A percentile compares a stretch with the other conserved stretches of the same genome.
Conservation (phyloP, 2,113 vertebrate species). For the Camelus bactrianus region DNA sequence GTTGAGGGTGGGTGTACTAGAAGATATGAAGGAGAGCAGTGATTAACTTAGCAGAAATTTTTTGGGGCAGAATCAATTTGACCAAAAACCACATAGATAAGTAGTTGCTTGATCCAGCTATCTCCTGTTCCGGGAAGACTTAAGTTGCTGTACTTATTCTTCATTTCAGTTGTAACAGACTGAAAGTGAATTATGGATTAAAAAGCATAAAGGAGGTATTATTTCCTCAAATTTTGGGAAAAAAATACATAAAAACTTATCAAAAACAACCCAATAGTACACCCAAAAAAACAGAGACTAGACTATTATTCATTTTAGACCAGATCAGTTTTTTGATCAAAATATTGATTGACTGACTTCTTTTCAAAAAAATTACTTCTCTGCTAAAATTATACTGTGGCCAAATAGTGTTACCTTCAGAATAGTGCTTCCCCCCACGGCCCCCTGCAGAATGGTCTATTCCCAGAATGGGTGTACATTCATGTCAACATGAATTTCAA, state of each 20-base stretch:
- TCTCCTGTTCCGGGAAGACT: neutral
- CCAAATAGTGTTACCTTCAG: neutral
- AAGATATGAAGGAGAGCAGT: neutral
- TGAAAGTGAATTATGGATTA: neutral
- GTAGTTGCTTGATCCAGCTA: neutral
- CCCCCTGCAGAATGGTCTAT: neutral
- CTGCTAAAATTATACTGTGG: neutral
- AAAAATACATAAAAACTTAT: neutral
- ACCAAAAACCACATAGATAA: neutral
- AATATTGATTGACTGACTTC: neutral
- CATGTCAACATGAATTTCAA: neutral
- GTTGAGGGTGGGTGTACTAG: neutral
- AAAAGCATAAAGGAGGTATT: neutral
- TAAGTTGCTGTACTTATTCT: neutral
- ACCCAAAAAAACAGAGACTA: neutral
- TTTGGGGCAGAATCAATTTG: neutral
- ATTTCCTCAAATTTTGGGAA: neutral
- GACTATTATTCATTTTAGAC: neutral
- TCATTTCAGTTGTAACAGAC: neutral
- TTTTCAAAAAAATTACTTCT: neutral
- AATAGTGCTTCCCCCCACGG: neutral
- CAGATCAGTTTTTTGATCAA: neutral
- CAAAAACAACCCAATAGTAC: neutral
- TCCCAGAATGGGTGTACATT: accelerated
- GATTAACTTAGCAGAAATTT: neutral